phyloP scores from a whole-genome alignment of 2,888 invertebrate genomes.

The Endomychus coccineus region DNA sequence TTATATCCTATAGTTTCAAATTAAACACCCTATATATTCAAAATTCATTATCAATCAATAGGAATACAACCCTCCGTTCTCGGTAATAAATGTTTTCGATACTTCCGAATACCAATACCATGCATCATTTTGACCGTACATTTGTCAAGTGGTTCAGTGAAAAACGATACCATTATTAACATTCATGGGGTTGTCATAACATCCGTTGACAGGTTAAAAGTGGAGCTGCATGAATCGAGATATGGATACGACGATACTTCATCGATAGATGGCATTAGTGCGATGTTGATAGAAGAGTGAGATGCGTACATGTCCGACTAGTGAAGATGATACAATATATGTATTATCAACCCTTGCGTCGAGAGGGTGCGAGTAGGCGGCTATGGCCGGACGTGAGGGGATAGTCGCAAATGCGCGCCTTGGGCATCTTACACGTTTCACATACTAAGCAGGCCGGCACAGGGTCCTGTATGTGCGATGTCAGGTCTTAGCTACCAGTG shows the following conservation, averaged over 20 bases:
- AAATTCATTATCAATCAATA: no score
- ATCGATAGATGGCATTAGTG: constrained; percentile 19
- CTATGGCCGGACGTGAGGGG: constrained; percentile 20
- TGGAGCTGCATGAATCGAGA: neutral
- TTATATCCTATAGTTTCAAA: no score
- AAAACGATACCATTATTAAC: constrained; percentile 13
- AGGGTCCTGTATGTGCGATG: no score
- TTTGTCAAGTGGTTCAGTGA: no score
- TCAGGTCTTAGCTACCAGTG: no score
- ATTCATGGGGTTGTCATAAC: constrained; percentile 16
- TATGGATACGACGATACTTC: constrained; percentile 11
- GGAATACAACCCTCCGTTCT: no score
- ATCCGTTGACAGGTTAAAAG: constrained; percentile 10
- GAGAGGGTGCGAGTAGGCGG: constrained; percentile 18
- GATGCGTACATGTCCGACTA: constrained; percentile 31
- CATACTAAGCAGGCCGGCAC: constrained; percentile 42
- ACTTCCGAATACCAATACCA: no score
- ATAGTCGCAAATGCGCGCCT: constrained; percentile 38
- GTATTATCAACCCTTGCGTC: constrained; percentile 39
- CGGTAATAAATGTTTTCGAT: no score
- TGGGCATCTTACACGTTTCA: constrained; percentile 42
- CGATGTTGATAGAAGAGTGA: constrained; percentile 35
- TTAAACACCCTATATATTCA: no score
- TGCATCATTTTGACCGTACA: no score
- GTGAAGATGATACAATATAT: constrained; percentile 42